Conservation (phyloP, 2,888 invertebrate genomes). For the Sarcophaga variegata region DNA sequence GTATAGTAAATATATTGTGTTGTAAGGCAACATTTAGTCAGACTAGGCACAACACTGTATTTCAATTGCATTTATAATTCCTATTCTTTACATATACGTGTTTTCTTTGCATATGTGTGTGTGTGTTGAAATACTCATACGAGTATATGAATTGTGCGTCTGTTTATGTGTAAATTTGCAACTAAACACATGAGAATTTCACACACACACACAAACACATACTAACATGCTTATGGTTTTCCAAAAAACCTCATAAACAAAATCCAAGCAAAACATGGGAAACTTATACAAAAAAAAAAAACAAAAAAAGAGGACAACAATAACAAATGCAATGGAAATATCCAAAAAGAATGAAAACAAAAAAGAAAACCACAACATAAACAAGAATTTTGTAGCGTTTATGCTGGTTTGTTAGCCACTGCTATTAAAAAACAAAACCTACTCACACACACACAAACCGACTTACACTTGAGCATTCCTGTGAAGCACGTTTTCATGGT, state of each 20-base stretch:
- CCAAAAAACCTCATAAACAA: conserved; percentile 30
- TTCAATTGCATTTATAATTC: conserved; percentile 27
- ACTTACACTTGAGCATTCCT: not conserved
- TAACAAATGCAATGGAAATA: not conserved
- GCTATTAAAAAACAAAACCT: conserved; percentile 22
- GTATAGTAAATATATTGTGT: conserved; percentile 24
- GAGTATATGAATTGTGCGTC: not conserved
- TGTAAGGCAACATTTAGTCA: not conserved
- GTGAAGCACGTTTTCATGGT: not conserved
- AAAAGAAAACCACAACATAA: conserved; percentile 56
- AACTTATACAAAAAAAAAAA: not conserved
- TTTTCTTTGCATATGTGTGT: not conserved
- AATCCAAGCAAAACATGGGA: conserved; percentile 11
- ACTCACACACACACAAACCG: not conserved
- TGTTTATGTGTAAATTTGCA: conserved; percentile 4
- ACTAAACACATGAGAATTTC: conserved; percentile 34
- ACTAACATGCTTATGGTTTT: not conserved
- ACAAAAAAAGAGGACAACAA: not conserved
- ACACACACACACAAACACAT: conserved; percentile 4
- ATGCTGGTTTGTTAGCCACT: conserved; percentile 40
- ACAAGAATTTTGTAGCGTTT: conserved; percentile 51
- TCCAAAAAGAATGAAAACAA: not conserved
- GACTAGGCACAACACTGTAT: not conserved
- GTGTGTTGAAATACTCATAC: not conserved
- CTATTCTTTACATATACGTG: too few species aligned